A percentile compares a stretch with the other conserved stretches of the same genome.
Evolutionary conservation across 1,140 invertebrate species (phyloP).

Genomic region (Gerris buenoi): DNA sequence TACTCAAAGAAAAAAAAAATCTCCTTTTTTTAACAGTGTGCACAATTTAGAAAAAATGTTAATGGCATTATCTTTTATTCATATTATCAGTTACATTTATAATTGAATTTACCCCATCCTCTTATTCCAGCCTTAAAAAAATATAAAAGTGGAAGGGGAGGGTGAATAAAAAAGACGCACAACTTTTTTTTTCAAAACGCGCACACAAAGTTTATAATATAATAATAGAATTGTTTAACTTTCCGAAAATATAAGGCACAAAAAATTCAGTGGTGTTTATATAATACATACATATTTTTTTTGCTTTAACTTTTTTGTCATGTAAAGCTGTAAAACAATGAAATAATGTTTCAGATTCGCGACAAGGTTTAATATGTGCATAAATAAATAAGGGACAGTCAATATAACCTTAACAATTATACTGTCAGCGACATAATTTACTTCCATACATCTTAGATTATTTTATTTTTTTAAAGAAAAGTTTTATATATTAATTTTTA

Average conservation of each 20-base stretch:
- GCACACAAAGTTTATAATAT: neutral
- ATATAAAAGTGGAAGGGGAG: neutral
- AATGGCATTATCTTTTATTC: neutral
- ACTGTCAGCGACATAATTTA: too few relatives aligned
- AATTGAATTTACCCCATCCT: neutral
- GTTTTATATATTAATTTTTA: too few relatives aligned
- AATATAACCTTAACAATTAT: too few relatives aligned
- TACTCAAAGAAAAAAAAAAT: neutral
- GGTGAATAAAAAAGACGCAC: neutral
- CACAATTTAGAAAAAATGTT: neutral
- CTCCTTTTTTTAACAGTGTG: neutral
- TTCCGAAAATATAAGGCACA: neutral
- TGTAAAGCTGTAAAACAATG: too few relatives aligned
- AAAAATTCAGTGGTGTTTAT: too few relatives aligned
- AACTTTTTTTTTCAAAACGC: neutral
- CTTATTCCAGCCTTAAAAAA: neutral
- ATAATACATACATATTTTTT: too few relatives aligned
- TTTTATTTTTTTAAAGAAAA: too few relatives aligned
- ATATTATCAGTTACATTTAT: neutral
- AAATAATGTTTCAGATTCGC: too few relatives aligned
- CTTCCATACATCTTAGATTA: too few relatives aligned
- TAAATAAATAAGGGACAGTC: too few relatives aligned
- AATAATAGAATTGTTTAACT: neutral
- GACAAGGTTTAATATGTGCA: too few relatives aligned
- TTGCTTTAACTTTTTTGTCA: too few relatives aligned